Evolutionary conservation across 2,113 vertebrate genomes (phyloP).

Genomic region (Protobothrops flavoviridis): DNA sequence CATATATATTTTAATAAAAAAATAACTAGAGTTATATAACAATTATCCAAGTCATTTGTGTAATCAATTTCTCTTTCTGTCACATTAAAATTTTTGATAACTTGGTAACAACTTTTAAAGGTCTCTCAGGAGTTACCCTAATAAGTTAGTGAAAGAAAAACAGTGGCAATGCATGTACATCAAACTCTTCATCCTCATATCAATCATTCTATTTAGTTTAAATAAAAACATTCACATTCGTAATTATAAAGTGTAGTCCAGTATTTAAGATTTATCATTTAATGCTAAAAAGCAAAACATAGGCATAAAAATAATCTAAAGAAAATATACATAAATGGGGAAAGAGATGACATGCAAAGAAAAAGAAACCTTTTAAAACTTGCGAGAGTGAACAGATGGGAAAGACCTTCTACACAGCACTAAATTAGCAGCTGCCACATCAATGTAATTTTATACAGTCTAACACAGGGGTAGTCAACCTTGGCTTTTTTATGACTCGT

Average conservation of each 20-base stretch:
- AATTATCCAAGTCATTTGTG: not conserved
- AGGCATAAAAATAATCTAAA: not conserved
- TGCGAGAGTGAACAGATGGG: constrained; percentile 1
- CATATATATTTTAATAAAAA: not conserved
- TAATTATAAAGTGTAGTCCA: not conserved
- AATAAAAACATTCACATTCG: not conserved
- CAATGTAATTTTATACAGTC: constrained; percentile 15
- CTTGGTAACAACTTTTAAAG: not conserved
- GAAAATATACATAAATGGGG: constrained; percentile 4
- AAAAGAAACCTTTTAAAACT: constrained; percentile 9
- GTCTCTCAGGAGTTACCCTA: not conserved
- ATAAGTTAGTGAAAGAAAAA: not conserved
- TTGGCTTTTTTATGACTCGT: no score
- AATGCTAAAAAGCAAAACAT: not conserved
- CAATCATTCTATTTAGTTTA: not conserved
- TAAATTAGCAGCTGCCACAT: constrained; percentile 33
- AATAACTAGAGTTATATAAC: not conserved
- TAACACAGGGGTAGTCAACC: not conserved
- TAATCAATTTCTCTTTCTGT: not conserved
- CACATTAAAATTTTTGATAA: not conserved
- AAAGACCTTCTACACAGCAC: not conserved
- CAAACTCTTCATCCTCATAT: not conserved
- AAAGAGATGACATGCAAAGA: not conserved
- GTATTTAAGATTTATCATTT: not conserved
- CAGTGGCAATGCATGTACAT: not conserved